Percentiles rank a stretch among this genome's conserved stretches.
phyloP scores from a whole-genome alignment of 37 sponge, comb jelly and placozoan genomes.

The Amphimedon queenslandica region DNA sequence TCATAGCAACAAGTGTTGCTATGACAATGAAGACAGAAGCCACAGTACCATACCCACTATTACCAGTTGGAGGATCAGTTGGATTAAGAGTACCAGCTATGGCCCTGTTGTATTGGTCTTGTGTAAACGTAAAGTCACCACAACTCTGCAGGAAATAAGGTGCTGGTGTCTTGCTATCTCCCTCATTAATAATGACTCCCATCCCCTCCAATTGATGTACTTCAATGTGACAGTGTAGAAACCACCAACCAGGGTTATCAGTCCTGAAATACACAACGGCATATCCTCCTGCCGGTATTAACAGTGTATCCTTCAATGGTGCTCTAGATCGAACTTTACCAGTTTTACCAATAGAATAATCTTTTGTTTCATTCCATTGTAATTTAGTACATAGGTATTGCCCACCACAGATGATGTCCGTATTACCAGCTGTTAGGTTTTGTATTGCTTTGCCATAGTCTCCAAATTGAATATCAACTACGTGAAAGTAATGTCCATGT shows the following conservation, averaged over 20 bases:
- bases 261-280: conserved; percentile 60
- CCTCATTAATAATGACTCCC: conserved; percentile 65
- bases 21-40: too few relatives aligned
- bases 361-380: neutral
- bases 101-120: too few relatives aligned
- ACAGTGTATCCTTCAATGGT: conserved; percentile 75
- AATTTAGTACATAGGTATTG: neutral
- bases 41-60: too few relatives aligned
- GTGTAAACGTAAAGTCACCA: conserved; percentile 27
- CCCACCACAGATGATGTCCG: neutral
- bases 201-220: conserved; percentile 70
- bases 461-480: conserved; percentile 41
- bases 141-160: conserved; percentile 16
- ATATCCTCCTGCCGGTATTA: conserved; percentile 80
- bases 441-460: conserved; percentile 24
- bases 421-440: neutral
- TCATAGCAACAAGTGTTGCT: too few relatives aligned
- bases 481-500: conserved; percentile 61
- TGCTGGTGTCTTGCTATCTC: conserved; percentile 11
- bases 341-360: neutral
- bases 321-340: neutral
- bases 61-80: too few relatives aligned
- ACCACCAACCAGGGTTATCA: conserved; percentile 88
- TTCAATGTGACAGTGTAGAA: conserved; percentile 86
- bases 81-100: too few relatives aligned